Conservation (phyloP, 2,113 vertebrate genomes). For the Sphyrna mokarran region DNA sequence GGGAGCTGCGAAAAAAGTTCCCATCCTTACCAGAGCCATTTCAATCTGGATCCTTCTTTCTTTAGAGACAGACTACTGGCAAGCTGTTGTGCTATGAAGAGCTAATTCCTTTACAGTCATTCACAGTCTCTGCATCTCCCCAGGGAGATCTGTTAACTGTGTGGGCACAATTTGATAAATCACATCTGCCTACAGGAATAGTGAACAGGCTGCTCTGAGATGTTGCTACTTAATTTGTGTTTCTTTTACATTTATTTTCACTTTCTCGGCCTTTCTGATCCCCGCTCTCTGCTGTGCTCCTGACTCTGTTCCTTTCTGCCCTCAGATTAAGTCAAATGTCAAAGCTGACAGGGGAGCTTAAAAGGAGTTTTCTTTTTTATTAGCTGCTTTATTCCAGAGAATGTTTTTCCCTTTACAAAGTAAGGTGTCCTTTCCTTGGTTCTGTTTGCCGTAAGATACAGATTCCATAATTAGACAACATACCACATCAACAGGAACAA, state of each 20-base stretch:
- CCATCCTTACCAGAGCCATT: conserved; percentile 55
- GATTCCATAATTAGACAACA: not conserved
- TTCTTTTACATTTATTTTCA: not conserved
- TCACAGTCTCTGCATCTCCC: conserved; percentile 43
- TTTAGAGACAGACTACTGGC: conserved; percentile 15
- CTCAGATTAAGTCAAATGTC: not conserved
- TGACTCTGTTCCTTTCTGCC: not conserved
- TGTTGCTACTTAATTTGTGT: conserved; percentile 16
- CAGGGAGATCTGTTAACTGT: conserved; percentile 37
- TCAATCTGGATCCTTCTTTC: conserved; percentile 49
- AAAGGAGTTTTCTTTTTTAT: not conserved
- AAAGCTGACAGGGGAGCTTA: not conserved
- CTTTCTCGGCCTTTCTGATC: not conserved
- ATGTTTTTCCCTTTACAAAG: not conserved
- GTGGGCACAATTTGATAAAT: conserved; percentile 34
- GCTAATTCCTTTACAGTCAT: conserved; percentile 40
- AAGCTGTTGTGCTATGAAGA: conserved; percentile 33
- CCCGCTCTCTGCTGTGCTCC: not conserved
- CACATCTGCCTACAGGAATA: not conserved
- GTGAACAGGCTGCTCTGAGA: not conserved
- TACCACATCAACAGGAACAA: not conserved
- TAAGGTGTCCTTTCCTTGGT: not conserved
- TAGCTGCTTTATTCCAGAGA: not conserved
- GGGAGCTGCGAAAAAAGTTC: conserved; percentile 53
- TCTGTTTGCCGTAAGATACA: not conserved